These are phyloP conservation scores for Nebria ingens DNA, from an alignment of 1,140 invertebrate species.

Conservation along the genomic window DNA sequence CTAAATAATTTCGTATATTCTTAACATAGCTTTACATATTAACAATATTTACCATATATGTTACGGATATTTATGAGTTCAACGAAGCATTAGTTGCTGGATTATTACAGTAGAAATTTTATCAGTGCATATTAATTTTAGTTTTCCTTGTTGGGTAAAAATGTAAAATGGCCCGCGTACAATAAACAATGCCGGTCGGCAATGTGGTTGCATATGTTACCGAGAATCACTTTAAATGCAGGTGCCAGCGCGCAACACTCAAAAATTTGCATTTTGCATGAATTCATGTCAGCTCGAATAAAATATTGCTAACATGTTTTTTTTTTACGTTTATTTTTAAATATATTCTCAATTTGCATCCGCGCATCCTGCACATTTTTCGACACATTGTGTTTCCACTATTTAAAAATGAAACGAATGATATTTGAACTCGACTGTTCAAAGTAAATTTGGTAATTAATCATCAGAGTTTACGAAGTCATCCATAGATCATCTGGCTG, in stretches of 20 bases:
- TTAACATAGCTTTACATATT: too few relatives aligned
- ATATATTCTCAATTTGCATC: conserved; percentile 23
- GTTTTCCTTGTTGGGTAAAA: too few relatives aligned
- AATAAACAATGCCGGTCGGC: not conserved
- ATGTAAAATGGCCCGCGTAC: not conserved
- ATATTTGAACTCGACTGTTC: not conserved
- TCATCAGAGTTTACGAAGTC: not conserved
- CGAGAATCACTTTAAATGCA: conserved; percentile 2
- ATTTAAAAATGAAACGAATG: not conserved
- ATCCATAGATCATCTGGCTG: not conserved
- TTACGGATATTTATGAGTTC: too few relatives aligned
- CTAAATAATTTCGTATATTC: too few relatives aligned
- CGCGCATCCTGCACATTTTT: conserved; percentile 22
- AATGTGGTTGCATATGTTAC: not conserved
- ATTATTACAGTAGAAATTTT: too few relatives aligned
- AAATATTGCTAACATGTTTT: conserved; percentile 9
- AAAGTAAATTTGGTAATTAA: not conserved
- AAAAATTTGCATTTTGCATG: conserved; percentile 5
- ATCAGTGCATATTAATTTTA: too few relatives aligned
- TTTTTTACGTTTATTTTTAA: too few relatives aligned
- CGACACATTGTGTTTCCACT: conserved; percentile 31
- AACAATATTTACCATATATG: too few relatives aligned
- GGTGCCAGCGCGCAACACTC: not conserved
- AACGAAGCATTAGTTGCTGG: too few relatives aligned
- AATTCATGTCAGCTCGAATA: conserved; percentile 1